Evolutionary conservation across 2,797 vertebrate species (phyloP).

Genomic region (Sebastes taczanowskii): DNA sequence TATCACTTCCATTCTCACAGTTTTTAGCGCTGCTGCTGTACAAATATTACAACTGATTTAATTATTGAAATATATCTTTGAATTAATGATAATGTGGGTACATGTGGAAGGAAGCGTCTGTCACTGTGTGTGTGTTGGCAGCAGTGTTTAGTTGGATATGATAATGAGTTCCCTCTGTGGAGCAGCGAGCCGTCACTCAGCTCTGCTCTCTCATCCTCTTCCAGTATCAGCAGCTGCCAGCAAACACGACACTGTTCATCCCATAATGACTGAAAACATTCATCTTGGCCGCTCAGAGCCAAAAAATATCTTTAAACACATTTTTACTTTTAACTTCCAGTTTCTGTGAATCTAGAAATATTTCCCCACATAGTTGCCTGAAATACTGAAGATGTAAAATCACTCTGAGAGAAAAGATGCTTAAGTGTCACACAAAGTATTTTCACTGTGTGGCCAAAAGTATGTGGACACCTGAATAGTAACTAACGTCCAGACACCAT

Average conservation of each 20-base stretch:
- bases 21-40: background rate
- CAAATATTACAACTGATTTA: slow-evolving; percentile 1
- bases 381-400: background rate
- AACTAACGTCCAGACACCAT: too few relatives aligned
- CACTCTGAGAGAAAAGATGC: background rate
- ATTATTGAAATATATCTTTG: slow-evolving; percentile 18
- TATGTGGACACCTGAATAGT: background rate
- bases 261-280: background rate
- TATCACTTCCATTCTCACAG: background rate
- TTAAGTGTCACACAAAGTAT: background rate
- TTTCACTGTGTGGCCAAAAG: background rate
- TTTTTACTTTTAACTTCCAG: background rate
- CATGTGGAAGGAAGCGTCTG: background rate
- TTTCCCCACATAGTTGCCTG: background rate
- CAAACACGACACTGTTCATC: background rate
- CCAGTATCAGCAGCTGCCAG: slow-evolving; percentile 43
- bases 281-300: background rate
- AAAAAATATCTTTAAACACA: background rate
- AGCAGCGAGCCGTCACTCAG: slow-evolving; percentile 42
- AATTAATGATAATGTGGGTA: slow-evolving; percentile 4
- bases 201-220: slow-evolving; percentile 26
- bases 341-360: background rate
- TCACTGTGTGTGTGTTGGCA: background rate
- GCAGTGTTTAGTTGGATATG: slow-evolving; percentile 19
- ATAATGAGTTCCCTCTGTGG: slow-evolving; percentile 38